Conservation (phyloP, 2,113 vertebrate species). For the Monarcha castaneiventris region DNA sequence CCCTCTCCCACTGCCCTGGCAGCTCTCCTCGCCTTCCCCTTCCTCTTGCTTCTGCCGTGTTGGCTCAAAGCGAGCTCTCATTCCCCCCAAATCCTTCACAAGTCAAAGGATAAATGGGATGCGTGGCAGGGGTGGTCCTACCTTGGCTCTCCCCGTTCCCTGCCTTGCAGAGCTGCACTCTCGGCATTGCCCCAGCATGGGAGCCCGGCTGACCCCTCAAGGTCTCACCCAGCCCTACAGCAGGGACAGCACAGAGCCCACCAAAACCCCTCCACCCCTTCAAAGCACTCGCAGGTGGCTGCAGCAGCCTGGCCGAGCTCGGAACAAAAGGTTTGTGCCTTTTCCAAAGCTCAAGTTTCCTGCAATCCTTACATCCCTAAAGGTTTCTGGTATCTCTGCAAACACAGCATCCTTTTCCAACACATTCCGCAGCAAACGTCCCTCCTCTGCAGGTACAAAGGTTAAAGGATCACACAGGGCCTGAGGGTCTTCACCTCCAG, state of each 20-base stretch:
- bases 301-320: not conserved
- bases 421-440: fast-evolving
- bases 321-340: not conserved
- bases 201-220: not conserved
- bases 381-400: not conserved
- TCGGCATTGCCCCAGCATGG: fast-evolving
- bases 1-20: not conserved
- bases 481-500: not conserved
- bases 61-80: not conserved
- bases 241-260: fast-evolving
- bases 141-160: not conserved
- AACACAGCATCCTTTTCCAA: not conserved
- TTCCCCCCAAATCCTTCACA: not conserved
- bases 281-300: not conserved
- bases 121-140: not conserved
- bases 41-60: not conserved
- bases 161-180: fast-evolving
- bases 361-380: not conserved
- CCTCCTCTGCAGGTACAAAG: not conserved
- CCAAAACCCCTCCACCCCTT: not conserved
- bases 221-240: not conserved
- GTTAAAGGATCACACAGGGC: not conserved
- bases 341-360: not conserved
- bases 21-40: not conserved
- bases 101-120: not conserved